Base-by-base conservation (phyloP, 2,888 invertebrate genomes). In the Hypselothyrea guttata region DNA sequence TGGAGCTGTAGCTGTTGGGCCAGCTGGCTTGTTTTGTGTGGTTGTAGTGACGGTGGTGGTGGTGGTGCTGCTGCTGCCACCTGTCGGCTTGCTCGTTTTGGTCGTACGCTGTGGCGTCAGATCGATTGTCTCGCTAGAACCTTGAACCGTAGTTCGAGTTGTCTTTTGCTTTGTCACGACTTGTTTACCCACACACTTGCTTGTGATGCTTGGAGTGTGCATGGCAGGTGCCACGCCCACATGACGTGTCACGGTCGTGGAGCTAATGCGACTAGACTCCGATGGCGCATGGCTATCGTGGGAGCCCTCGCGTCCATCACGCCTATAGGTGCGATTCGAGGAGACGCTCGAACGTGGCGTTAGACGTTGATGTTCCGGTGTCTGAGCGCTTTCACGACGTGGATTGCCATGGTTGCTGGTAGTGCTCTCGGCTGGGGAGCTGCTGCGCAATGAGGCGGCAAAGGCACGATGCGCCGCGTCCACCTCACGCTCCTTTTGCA, bases 391-490 rank as follows among this genome's bases (percentile, higher is more conserved):
- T 34, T 92, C 91, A 1, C 92, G 92, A 7, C 92, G 67, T 91
- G 48, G 56, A 15, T 75, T 75, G 8, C 84, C 72, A 0, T 84
- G 79, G 2, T 49, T 63, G 12, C 85, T 84, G 9, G 58, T 58
- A 33, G 64, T 61, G 35, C 92, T 92, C 0, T 92, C 92, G n/a
- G 92, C 91, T 63, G 92, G 91, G 5, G 93, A 93, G 31, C 93
- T 92, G 59, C 94, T 92, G 27, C 95, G 92, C 41, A 95, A 89
- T 4, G 94, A 93, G 55, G 94, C 92, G 0, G 94, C 95, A 91
- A 95, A 95, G 0, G 94, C 94, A 71, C 94, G 93, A 83, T 95
- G 95, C 1, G 94, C 92, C 0, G 95, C 93, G 84, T 94, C 94
- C 27, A 85, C 86, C 48, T 86, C 87, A 22, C 88, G 88, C 45